These are phyloP conservation scores for Engraulis encrasicolus DNA, from an alignment of 2,113 vertebrate genomes.

Conservation along the genomic window DNA sequence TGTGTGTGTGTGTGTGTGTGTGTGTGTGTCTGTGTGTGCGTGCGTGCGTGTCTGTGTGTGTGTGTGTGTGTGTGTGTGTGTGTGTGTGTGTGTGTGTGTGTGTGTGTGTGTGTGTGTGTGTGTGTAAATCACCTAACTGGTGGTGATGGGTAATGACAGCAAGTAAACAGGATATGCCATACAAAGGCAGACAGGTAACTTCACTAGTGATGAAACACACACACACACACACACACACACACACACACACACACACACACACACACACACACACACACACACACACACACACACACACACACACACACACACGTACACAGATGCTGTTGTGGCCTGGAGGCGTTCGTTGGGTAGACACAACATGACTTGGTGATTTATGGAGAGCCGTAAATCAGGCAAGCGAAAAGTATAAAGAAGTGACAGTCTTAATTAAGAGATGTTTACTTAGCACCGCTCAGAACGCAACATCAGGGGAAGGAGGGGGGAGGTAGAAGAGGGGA, in stretches of 20 bases:
- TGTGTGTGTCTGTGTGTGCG: too few species aligned
- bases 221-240: not conserved
- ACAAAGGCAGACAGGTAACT: constrained; percentile 39
- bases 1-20: too few species aligned
- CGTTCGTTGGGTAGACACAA: not conserved
- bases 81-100: too few species aligned
- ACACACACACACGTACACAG: not conserved
- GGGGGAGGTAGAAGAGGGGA: not conserved
- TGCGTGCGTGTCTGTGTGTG: too few species aligned
- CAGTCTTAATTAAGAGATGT: constrained; percentile 34
- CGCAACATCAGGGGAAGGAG: not conserved
- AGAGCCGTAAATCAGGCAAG: constrained; percentile 24
- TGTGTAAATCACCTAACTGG: constrained; percentile 11
- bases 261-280: not conserved
- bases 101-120: too few species aligned
- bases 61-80: too few species aligned
- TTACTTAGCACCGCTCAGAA: constrained; percentile 14
- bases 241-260: not conserved
- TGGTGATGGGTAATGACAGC: not conserved
- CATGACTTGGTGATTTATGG: constrained; percentile 10
- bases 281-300: not conserved
- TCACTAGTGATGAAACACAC: constrained; percentile 4
- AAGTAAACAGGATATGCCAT: constrained; percentile 26
- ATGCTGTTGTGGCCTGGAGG: not conserved
- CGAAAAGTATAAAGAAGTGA: constrained; percentile 33